Evolutionary conservation across 2,113 vertebrate species (phyloP).

Genomic region (Menidia beryllina): DNA sequence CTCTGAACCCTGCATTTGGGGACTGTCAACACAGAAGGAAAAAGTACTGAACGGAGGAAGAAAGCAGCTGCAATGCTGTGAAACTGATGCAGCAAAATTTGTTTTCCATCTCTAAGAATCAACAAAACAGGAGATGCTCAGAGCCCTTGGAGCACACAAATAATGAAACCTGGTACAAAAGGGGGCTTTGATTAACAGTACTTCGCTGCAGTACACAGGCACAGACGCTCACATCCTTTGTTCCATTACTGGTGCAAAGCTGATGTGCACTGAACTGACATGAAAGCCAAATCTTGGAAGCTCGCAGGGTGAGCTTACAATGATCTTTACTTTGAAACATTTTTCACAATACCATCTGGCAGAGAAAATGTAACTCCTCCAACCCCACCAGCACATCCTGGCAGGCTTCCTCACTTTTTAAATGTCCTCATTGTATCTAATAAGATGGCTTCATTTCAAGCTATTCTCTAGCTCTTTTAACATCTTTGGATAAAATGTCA

Average conservation of each 20-base stretch:
- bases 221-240: constrained; percentile 16
- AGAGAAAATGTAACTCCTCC: constrained; percentile 18
- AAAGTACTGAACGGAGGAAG: constrained; percentile 43
- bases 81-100: constrained; percentile 66
- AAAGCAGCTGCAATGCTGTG: constrained; percentile 39
- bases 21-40: constrained; percentile 58
- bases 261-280: constrained; percentile 42
- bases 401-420: constrained; percentile 8
- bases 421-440: constrained; percentile 14
- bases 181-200: constrained; percentile 58
- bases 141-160: constrained; percentile 43
- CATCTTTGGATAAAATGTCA: constrained; percentile 35
- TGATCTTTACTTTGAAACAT: constrained; percentile 19
- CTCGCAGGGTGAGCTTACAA: constrained; percentile 13
- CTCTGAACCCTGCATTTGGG: constrained; percentile 52
- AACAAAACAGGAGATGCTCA: constrained; percentile 34
- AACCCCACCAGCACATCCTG: not conserved
- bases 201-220: constrained; percentile 15
- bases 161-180: constrained; percentile 46
- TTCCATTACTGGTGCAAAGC: constrained; percentile 36
- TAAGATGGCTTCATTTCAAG: constrained; percentile 20
- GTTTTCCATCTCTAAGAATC: constrained; percentile 56
- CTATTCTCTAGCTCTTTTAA: constrained; percentile 11
- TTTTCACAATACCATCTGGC: constrained; percentile 30
- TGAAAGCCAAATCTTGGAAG: constrained; percentile 36